These are phyloP conservation scores for Bombyx mori DNA, from an alignment of 1,140 invertebrate genomes.

Conservation along the genomic window DNA sequence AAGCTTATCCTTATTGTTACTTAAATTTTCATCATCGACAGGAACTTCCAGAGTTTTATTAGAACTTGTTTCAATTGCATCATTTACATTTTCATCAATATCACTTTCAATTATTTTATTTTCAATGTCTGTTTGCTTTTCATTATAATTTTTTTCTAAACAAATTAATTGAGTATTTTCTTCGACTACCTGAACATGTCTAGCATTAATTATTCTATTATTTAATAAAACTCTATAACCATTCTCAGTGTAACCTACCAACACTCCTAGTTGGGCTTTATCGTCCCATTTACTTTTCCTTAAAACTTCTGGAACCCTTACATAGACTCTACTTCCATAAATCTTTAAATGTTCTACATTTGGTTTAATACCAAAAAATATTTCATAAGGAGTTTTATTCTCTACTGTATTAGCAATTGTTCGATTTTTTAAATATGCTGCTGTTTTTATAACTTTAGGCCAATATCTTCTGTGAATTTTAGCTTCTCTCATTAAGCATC, in stretches of 20 bases:
- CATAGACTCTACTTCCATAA: constrained; percentile 37
- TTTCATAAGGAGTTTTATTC: constrained; percentile 26
- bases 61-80: background rate
- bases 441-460: constrained; percentile 32
- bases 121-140: constrained; percentile 9
- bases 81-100: constrained; percentile 9
- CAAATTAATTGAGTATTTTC: constrained; percentile 26
- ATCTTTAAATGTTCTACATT: constrained; percentile 37
- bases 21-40: no score
- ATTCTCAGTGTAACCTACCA: constrained; percentile 27
- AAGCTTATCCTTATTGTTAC: no score
- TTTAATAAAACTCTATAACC: constrained; percentile 25
- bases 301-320: constrained; percentile 30
- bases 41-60: no score
- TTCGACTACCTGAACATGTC: constrained; percentile 31
- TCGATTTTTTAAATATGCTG: constrained; percentile 28
- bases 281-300: constrained; percentile 41
- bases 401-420: constrained; percentile 35
- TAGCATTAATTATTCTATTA: constrained; percentile 26
- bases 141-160: constrained; percentile 25
- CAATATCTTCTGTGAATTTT: constrained; percentile 36
- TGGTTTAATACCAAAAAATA: constrained; percentile 41
- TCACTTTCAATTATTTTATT: constrained; percentile 9
- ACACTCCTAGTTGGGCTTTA: constrained; percentile 29
- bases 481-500: constrained; percentile 32